phyloP scores from a whole-genome alignment of 2,113 vertebrate species.

The Elephantulus edwardii region DNA sequence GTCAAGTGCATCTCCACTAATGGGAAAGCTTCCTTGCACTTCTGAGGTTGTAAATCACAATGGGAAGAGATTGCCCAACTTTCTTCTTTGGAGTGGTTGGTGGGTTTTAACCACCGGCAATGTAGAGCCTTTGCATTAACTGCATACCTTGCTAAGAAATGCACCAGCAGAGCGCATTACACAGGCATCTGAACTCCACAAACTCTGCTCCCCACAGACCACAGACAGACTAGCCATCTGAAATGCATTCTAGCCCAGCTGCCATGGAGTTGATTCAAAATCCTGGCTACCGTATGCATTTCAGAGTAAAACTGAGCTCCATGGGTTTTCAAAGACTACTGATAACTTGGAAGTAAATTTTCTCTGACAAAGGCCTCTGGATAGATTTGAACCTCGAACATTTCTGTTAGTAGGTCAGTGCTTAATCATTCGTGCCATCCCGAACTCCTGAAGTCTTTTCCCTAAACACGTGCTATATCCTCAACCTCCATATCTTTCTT shows the following conservation, averaged over 20 bases:
- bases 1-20: no score
- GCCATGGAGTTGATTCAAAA: no score
- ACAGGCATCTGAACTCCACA: no score
- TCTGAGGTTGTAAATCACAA: no score
- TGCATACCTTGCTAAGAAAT: no score
- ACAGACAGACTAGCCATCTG: no score
- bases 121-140: no score
- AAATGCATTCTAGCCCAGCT: no score
- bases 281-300: no score
- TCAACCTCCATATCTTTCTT: background rate
- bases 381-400: background rate
- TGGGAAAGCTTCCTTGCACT: no score
- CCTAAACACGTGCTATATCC: background rate
- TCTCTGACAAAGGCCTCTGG: background rate
- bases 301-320: background rate
- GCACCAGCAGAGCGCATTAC: no score
- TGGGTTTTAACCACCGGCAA: background rate
- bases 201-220: no score
- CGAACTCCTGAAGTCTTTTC: background rate
- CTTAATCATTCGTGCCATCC: background rate
- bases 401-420: background rate
- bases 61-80: background rate
- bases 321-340: background rate
- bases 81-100: background rate
- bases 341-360: background rate